These are phyloP conservation scores for Chroicocephalus ridibundus DNA, from an alignment of 2,113 vertebrate species.

Conservation along the genomic window DNA sequence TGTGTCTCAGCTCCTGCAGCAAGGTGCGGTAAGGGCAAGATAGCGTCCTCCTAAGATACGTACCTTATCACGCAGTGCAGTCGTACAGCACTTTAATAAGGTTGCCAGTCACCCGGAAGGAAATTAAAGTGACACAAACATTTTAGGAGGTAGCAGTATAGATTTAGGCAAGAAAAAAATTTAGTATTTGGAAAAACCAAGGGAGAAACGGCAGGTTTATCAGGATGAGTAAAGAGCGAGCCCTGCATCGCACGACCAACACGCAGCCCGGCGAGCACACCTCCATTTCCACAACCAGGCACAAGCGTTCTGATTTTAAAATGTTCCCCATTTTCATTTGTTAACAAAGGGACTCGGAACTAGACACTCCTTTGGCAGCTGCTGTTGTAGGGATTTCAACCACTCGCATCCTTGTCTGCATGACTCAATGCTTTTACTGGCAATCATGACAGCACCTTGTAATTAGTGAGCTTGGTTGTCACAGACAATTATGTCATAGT, in stretches of 20 bases:
- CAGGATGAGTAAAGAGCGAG: not conserved
- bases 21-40: not conserved
- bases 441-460: not conserved
- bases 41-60: not conserved
- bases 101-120: not conserved
- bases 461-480: not conserved
- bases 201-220: not conserved
- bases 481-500: not conserved
- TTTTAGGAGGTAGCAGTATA: not conserved
- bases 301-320: not conserved
- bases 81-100: not conserved
- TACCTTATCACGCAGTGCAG: fast-evolving
- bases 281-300: not conserved
- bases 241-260: not conserved
- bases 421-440: not conserved
- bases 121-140: not conserved
- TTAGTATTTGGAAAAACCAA: too few species aligned
- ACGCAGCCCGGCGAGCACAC: not conserved
- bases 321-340: not conserved
- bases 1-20: not conserved
- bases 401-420: not conserved
- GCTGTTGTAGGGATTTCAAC: not conserved
- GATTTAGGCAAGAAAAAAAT: not conserved
- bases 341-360: not conserved
- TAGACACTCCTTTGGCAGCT: not conserved